Evolutionary conservation across 2,797 vertebrate genomes (phyloP).

Genomic region (Sebastes ruberrimus): DNA sequence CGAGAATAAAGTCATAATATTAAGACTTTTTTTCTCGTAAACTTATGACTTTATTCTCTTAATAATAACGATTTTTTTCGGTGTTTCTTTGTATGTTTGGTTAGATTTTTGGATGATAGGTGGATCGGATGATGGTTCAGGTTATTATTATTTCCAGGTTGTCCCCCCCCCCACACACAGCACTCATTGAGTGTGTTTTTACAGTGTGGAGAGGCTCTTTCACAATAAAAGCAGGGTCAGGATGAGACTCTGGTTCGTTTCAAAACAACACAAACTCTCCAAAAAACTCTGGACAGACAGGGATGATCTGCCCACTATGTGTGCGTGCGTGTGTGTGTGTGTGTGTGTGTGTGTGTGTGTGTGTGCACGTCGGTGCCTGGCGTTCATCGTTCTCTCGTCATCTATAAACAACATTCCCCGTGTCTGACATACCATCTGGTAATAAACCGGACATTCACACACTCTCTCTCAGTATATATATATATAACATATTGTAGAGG

Average conservation of each 20-base stretch:
- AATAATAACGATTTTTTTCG: too few species aligned
- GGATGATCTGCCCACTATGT: neutral
- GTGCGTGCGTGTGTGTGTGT: neutral
- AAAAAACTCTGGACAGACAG: conserved; percentile 3
- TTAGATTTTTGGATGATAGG: neutral
- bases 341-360: conserved; percentile 1
- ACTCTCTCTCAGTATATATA: neutral
- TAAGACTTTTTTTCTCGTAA: too few species aligned
- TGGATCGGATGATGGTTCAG: neutral
- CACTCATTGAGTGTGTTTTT: neutral
- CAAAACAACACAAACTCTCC: conserved; percentile 3
- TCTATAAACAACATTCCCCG: conserved; percentile 79
- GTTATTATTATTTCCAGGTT: neutral
- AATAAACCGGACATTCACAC: conserved; percentile 17
- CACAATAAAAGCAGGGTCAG: conserved; percentile 31
- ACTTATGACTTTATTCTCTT: too few species aligned
- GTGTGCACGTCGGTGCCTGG: conserved; percentile 24
- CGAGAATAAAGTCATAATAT: too few species aligned
- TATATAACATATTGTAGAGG: too few species aligned
- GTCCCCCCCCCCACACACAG: neutral
- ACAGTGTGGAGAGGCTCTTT: conserved; percentile 4
- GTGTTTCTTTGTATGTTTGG: neutral
- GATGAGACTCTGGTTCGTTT: conserved; percentile 27
- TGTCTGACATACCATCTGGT: conserved; percentile 62
- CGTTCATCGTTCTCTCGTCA: conserved; percentile 57